phyloP scores from a whole-genome alignment of 1,140 invertebrate species.

The Lordiphosa mommai region DNA sequence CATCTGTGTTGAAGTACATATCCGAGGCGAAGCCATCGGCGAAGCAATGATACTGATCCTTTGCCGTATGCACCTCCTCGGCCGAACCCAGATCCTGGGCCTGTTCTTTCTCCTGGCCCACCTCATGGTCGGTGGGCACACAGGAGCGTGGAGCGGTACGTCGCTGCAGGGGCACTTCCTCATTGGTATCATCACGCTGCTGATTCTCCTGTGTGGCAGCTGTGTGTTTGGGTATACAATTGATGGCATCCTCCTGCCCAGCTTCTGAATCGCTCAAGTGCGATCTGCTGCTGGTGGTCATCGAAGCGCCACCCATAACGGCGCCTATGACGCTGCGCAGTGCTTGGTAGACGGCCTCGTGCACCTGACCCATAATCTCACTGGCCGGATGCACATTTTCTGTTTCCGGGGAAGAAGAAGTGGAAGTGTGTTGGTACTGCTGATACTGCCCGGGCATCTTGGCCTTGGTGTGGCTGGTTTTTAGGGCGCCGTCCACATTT shows the following conservation, averaged over 20 bases:
- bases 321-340: conserved; percentile 32
- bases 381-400: conserved; percentile 33
- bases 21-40: conserved; percentile 51
- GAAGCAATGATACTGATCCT: conserved; percentile 16
- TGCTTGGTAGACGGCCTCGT: conserved; percentile 40
- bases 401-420: not conserved
- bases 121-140: conserved; percentile 5
- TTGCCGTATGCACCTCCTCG: not conserved
- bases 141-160: conserved; percentile 40
- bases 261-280: not conserved
- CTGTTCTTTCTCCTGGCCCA: not conserved
- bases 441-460: not conserved
- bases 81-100: not conserved
- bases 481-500: conserved; percentile 2
- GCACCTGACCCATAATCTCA: conserved; percentile 28
- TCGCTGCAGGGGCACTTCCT: conserved; percentile 7
- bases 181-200: too few species aligned
- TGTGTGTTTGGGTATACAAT: not conserved
- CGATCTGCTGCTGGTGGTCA: not conserved
- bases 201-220: not conserved
- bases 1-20: conserved; percentile 29
- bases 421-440: conserved; percentile 5
- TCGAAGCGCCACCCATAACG: conserved; percentile 20
- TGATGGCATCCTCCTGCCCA: too few species aligned
- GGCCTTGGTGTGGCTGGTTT: conserved; percentile 4